Evolutionary conservation across 2,113 vertebrate genomes (phyloP).

Genomic region (Gadus macrocephalus): DNA sequence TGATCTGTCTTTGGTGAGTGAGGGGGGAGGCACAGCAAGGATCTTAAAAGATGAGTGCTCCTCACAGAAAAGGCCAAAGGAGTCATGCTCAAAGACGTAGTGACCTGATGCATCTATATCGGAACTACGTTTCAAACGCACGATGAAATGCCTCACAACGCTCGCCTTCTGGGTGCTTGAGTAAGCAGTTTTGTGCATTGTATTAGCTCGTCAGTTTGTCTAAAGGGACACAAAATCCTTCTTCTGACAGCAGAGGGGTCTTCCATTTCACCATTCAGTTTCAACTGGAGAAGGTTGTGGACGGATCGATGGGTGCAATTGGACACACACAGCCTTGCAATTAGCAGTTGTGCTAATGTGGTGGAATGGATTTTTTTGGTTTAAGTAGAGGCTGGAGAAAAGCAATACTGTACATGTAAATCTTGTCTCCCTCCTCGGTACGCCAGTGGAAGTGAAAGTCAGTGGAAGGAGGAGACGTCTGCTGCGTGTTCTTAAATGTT

Average conservation of each 20-base stretch:
- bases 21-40: neutral
- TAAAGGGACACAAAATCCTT: conserved; percentile 15
- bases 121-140: conserved; percentile 3
- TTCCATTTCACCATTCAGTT: conserved; percentile 66
- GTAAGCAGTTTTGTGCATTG: neutral
- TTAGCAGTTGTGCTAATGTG: conserved; percentile 67
- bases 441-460: conserved; percentile 13
- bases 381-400: conserved; percentile 43
- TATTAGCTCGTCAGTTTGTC: conserved; percentile 1
- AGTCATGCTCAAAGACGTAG: too few relatives aligned
- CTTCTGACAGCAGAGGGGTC: conserved; percentile 31
- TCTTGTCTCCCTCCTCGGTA: conserved; percentile 58
- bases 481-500: too few relatives aligned
- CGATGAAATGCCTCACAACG: neutral
- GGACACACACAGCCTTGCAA: conserved; percentile 62
- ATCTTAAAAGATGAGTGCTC: neutral
- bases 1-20: conserved; percentile 4
- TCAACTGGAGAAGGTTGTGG: conserved; percentile 49
- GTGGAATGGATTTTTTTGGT: conserved; percentile 60
- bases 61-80: too few relatives aligned
- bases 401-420: conserved; percentile 59
- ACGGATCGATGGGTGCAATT: conserved; percentile 68
- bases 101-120: neutral
- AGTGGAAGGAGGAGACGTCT: too few relatives aligned
- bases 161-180: neutral